A percentile compares a stretch with the other conserved stretches of the same genome.
Conservation (phyloP, 2,113 vertebrate species). For the Melanocharis versteri region DNA sequence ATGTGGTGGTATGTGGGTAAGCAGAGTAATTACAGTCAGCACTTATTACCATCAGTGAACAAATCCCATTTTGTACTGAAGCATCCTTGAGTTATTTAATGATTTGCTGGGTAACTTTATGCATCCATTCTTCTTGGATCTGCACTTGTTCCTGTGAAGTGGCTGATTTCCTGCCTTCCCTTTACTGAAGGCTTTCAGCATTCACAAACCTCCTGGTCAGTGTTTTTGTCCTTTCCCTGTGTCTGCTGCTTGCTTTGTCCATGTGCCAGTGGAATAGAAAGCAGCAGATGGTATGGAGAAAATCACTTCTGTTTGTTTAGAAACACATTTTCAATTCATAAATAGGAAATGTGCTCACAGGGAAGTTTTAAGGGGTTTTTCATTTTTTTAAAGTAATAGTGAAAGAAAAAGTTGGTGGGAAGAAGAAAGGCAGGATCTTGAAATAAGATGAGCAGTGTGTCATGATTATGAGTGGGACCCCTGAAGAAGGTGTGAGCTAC, state of each 20-base stretch:
- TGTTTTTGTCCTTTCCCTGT: neutral
- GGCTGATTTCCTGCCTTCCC: neutral
- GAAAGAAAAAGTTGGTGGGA: neutral
- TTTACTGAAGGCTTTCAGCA: neutral
- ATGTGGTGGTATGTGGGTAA: neutral
- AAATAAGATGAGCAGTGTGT: neutral
- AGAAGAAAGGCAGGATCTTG: neutral
- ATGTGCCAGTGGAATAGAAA: neutral
- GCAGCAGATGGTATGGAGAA: constrained; percentile 16
- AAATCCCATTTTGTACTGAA: neutral
- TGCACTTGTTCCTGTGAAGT: neutral
- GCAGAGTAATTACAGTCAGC: neutral
- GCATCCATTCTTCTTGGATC: neutral
- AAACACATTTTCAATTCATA: constrained; percentile 32
- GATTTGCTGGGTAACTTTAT: neutral
- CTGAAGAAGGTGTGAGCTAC: neutral
- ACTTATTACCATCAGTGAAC: neutral
- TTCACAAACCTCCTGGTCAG: neutral
- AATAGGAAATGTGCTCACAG: neutral
- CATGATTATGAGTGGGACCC: neutral
- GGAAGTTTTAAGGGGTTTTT: neutral
- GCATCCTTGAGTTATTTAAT: neutral
- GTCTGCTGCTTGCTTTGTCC: neutral
- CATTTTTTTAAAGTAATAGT: neutral
- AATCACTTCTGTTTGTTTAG: constrained; percentile 40